Evolutionary conservation across 2,888 invertebrate species (phyloP).

Genomic region (Acleris sparsana): DNA sequence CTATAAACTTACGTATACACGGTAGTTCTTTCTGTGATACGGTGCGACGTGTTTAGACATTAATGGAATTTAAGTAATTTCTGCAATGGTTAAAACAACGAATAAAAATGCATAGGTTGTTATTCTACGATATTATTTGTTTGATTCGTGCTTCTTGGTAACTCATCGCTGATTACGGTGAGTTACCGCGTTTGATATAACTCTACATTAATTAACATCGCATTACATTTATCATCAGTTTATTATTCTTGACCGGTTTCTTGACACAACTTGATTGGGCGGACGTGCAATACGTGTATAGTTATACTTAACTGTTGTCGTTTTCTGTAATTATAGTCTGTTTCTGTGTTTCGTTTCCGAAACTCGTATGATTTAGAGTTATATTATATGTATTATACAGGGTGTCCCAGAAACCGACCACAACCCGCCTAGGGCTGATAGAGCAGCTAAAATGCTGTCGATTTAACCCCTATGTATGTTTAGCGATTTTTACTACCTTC

Average conservation of each 20-base stretch:
- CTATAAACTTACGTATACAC: no score
- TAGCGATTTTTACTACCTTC: no score
- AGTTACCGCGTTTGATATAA: conserved; percentile 8
- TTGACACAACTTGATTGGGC: conserved; percentile 8
- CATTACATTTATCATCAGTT: conserved; percentile 9
- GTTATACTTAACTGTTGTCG: background rate
- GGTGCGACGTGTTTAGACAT: no score
- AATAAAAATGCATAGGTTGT: no score
- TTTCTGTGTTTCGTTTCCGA: background rate
- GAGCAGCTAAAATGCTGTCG: no score
- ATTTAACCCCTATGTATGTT: no score
- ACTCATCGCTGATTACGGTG: conserved; percentile 4
- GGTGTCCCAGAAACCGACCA: no score
- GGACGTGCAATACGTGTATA: background rate
- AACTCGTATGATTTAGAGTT: no score
- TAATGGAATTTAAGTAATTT: background rate
- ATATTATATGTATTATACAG: no score
- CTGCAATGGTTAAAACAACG: background rate
- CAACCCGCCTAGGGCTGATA: no score
- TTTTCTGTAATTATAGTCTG: background rate
- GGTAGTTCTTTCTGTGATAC: no score
- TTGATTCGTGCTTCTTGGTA: background rate
- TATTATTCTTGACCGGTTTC: conserved; percentile 8
- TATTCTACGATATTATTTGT: background rate
- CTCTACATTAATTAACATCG: conserved; percentile 13